Percentiles rank a stretch among this genome's conserved stretches.
These are phyloP conservation scores for Bruchidius siliquastri DNA, from an alignment of 2,888 invertebrate genomes.

Conservation along the genomic window DNA sequence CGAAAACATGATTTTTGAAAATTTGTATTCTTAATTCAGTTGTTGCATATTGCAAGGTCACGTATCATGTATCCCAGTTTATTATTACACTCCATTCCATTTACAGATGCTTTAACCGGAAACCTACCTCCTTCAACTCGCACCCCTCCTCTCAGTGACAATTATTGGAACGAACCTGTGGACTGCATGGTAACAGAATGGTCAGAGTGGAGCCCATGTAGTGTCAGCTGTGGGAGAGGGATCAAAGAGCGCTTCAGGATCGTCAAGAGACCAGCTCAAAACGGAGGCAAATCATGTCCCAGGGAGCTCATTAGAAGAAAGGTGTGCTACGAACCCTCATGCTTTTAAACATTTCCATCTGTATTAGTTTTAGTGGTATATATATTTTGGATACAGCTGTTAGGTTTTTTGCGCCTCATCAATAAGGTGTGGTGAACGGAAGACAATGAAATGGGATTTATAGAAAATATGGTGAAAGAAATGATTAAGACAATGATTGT, in stretches of 20 bases:
- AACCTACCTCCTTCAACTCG: constrained; percentile 13
- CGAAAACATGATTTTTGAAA: too few species aligned
- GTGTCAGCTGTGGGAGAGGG: constrained; percentile 73
- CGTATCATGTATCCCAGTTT: too few species aligned
- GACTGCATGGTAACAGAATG: constrained; percentile 74
- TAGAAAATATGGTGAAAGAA: too few species aligned
- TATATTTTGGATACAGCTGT: not conserved
- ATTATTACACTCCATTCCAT: too few species aligned
- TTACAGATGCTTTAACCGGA: constrained; percentile 31
- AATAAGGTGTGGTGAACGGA: too few species aligned
- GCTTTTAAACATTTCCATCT: constrained; percentile 8
- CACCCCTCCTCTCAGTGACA: constrained; percentile 4
- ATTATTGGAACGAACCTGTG: constrained; percentile 26
- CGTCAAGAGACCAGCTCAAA: constrained; percentile 58
- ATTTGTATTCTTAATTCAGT: too few species aligned
- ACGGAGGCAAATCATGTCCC: constrained; percentile 64
- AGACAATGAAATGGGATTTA: too few species aligned
- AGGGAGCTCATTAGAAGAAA: constrained; percentile 55
- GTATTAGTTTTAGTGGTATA: not conserved
- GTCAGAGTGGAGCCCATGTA: constrained; percentile 81
- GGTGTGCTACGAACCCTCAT: constrained; percentile 50
- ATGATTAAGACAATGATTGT: too few species aligned
- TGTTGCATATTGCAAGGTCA: too few species aligned
- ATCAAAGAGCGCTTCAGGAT: constrained; percentile 60
- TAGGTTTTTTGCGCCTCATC: not conserved